Percentiles rank a stretch among this genome's conserved stretches.
Conservation (phyloP, 2,113 vertebrate species). For the Lepus americanus region DNA sequence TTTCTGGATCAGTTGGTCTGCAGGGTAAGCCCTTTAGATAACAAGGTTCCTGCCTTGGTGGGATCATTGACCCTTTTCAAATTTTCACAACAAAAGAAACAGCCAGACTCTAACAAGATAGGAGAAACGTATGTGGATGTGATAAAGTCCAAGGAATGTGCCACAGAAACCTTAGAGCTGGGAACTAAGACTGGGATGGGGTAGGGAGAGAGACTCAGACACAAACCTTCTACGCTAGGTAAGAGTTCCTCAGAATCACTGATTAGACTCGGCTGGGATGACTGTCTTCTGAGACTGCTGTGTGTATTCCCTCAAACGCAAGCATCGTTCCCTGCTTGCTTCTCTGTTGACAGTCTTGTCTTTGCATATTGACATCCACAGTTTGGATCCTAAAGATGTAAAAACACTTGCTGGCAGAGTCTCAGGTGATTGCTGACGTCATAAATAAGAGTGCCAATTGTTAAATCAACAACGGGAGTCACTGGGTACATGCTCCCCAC, state of each 20-base stretch:
- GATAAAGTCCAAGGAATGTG: neutral
- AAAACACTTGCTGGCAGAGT: neutral
- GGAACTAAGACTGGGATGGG: neutral
- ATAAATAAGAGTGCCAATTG: too few relatives aligned
- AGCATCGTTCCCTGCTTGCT: neutral
- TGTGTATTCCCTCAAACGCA: neutral
- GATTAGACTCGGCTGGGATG: neutral
- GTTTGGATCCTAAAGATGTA: neutral
- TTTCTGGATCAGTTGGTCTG: neutral
- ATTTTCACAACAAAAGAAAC: constrained; percentile 24
- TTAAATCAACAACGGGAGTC: too few relatives aligned
- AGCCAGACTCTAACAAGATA: neutral
- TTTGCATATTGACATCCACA: constrained; percentile 1
- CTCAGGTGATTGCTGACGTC: too few relatives aligned
- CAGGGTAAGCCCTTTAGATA: neutral
- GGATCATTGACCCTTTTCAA: neutral
- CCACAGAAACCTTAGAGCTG: neutral
- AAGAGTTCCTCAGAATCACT: constrained; percentile 8
- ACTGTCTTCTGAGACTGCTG: neutral
- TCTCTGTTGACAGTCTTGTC: neutral
- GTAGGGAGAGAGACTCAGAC: neutral
- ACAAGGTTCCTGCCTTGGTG: neutral
- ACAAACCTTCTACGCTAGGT: neutral
- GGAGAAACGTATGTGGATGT: fast-evolving
- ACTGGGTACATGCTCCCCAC: too few relatives aligned